phyloP scores from a whole-genome alignment of 2,113 vertebrate genomes.

The Illadopsis cleaveri region DNA sequence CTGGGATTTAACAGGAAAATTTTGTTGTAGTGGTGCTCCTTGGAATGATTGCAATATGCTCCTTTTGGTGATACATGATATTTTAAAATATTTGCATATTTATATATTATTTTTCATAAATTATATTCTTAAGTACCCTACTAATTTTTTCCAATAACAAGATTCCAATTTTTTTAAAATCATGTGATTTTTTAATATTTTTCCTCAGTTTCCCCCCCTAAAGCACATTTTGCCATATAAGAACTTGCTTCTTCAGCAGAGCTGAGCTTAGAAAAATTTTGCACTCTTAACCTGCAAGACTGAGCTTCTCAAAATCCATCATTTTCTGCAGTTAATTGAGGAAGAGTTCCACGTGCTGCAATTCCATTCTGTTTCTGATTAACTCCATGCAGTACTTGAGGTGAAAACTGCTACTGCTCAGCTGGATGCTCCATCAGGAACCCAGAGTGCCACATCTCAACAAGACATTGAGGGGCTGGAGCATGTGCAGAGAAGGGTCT shows the following conservation, averaged over 20 bases:
- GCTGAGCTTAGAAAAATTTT: neutral
- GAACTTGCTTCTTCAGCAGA: neutral
- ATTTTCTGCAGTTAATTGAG: neutral
- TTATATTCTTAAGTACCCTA: neutral
- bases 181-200: neutral
- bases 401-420: neutral
- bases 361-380: neutral
- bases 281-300: neutral
- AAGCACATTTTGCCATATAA: neutral
- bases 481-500: neutral
- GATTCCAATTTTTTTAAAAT: neutral
- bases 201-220: neutral
- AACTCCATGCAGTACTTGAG: neutral
- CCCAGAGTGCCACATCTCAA: neutral
- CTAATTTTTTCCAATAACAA: neutral
- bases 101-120: neutral
- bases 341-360: neutral
- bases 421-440: neutral
- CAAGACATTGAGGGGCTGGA: neutral
- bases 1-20: neutral
- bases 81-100: neutral
- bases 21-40: neutral
- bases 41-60: neutral
- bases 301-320: neutral
- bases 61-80: neutral